phyloP scores from a whole-genome alignment of 2,888 invertebrate species.

The Quadroppia sp. region DNA sequence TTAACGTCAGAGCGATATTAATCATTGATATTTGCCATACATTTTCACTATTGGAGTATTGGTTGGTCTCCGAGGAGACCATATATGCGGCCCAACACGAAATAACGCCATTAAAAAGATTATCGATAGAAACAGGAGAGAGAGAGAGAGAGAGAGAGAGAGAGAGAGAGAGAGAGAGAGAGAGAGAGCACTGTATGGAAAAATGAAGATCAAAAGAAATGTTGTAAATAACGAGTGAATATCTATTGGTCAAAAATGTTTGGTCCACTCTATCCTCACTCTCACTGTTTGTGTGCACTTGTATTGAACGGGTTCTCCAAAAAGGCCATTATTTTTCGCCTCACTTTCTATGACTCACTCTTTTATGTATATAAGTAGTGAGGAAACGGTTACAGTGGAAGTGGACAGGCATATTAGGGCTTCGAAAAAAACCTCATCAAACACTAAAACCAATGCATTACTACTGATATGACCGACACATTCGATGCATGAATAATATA shows the following conservation, averaged over 20 bases:
- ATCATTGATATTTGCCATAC: conserved; percentile 28
- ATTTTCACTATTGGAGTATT: conserved; percentile 8
- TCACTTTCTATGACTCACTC: conserved; percentile 17
- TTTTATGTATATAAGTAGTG: conserved; percentile 26
- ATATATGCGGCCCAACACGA: conserved; percentile 25
- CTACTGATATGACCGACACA: conserved; percentile 5
- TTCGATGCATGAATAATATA: background rate
- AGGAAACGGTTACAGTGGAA: background rate
- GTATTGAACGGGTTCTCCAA: conserved; percentile 24
- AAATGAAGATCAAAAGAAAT: conserved; percentile 28
- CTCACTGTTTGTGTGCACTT: background rate
- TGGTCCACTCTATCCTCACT: conserved; percentile 19
- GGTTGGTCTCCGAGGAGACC: conserved; percentile 32
- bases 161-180: conserved; percentile 24
- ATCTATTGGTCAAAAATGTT: conserved; percentile 15
- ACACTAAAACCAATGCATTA: background rate
- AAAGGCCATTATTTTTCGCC: conserved; percentile 10
- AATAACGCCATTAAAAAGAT: conserved; percentile 34
- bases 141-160: conserved; percentile 19
- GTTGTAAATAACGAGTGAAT: conserved; percentile 26
- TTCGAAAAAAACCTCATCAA: conserved; percentile 19
- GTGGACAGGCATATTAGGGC: conserved; percentile 18
- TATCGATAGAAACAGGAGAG: background rate
- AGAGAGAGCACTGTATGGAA: background rate
- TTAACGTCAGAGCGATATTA: background rate